These are phyloP conservation scores for Harpalus rufipes DNA, from an alignment of 2,888 invertebrate genomes.

Conservation along the genomic window DNA sequence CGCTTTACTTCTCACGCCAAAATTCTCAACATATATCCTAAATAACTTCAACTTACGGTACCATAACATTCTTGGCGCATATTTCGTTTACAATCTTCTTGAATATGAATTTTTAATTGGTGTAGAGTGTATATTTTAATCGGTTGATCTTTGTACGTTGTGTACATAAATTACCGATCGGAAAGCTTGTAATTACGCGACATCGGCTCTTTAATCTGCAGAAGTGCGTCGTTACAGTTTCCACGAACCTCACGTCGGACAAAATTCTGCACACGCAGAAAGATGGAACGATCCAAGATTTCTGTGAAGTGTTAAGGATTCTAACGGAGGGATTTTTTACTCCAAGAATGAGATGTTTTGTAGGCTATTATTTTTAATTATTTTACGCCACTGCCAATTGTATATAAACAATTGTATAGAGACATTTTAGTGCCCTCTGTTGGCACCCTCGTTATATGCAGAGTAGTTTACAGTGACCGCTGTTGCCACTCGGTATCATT, in stretches of 20 bases:
- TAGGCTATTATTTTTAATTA: background rate
- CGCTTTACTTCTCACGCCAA: conserved; percentile 24
- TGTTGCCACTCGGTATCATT: no score
- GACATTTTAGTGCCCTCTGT: no score
- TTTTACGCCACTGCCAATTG: no score
- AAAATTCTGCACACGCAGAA: conserved; percentile 33
- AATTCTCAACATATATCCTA: conserved; percentile 24
- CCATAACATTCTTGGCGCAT: conserved; percentile 15
- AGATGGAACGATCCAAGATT: conserved; percentile 16
- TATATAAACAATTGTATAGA: no score
- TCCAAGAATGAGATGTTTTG: background rate
- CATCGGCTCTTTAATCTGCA: conserved; percentile 56
- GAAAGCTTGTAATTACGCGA: conserved; percentile 57
- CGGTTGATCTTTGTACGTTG: conserved; percentile 5
- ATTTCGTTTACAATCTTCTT: conserved; percentile 4
- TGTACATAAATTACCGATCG: conserved; percentile 60
- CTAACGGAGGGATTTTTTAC: conserved; percentile 27
- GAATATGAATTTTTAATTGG: conserved; percentile 45
- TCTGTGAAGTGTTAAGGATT: background rate
- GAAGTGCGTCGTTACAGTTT: conserved; percentile 45
- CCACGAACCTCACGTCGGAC: conserved; percentile 22
- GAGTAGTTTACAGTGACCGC: no score
- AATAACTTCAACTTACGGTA: conserved; percentile 37
- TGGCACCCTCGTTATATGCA: no score
- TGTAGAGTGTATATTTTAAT: background rate